Evolutionary conservation across 2,113 vertebrate species (phyloP).

Genomic region (Mus pahari): DNA sequence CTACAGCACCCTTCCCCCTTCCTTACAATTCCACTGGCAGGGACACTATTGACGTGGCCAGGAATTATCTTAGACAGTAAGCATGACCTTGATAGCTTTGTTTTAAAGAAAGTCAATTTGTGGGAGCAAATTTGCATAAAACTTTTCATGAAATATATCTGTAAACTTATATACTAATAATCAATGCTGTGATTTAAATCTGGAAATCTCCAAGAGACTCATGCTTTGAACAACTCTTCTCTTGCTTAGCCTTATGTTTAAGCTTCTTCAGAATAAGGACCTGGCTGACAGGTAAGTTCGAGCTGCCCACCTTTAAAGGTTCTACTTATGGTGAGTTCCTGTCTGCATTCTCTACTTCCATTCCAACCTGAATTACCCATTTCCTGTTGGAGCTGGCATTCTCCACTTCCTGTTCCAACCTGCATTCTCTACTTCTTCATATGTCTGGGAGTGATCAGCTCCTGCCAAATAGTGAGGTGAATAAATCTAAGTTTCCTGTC

Average conservation of each 20-base stretch:
- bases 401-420: no score
- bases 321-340: background rate
- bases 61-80: background rate
- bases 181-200: background rate
- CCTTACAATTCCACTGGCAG: background rate
- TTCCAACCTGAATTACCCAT: background rate
- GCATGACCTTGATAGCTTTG: background rate
- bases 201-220: background rate
- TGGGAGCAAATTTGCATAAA: background rate
- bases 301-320: background rate
- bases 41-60: background rate
- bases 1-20: no score
- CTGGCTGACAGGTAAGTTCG: background rate
- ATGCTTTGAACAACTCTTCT: background rate
- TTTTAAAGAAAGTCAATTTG: slow-evolving; percentile 36
- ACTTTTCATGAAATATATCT: background rate
- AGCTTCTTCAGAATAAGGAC: background rate
- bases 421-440: no score
- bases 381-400: background rate
- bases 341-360: background rate
- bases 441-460: no score
- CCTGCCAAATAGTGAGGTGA: no score
- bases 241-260: background rate
- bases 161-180: background rate
- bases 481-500: no score